Conservation (phyloP, 1,140 invertebrate genomes). For the Cotesia vestalis region DNA sequence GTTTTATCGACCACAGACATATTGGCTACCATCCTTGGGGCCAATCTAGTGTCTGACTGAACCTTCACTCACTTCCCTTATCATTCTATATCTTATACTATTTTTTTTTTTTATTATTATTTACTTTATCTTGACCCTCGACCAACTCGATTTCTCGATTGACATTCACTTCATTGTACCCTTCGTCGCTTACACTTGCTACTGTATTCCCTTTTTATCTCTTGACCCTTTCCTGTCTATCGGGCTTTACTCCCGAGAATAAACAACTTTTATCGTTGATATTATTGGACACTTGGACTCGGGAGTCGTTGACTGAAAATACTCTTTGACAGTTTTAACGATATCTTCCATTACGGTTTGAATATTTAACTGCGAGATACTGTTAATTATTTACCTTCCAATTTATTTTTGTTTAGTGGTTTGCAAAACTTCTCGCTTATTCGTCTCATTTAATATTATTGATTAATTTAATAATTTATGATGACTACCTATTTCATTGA, state of each 20-base stretch:
- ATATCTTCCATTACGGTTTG: not conserved
- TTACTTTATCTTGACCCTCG: slow-evolving; percentile 30
- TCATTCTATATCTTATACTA: slow-evolving; percentile 37
- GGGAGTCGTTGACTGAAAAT: slow-evolving; percentile 30
- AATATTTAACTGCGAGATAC: slow-evolving; percentile 37
- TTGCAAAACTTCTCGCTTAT: not conserved
- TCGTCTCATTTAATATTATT: no score
- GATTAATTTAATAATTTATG: no score
- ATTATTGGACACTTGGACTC: slow-evolving; percentile 36
- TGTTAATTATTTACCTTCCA: slow-evolving; percentile 18
- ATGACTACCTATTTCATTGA: no score
- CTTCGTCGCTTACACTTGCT: slow-evolving; percentile 30
- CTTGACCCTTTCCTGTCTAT: slow-evolving; percentile 25
- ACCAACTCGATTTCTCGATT: slow-evolving; percentile 7
- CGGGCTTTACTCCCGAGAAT: slow-evolving; percentile 46
- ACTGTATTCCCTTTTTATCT: slow-evolving; percentile 14
- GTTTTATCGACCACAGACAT: slow-evolving; percentile 56
- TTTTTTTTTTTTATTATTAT: no score
- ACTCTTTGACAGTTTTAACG: slow-evolving; percentile 47
- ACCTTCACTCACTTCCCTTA: slow-evolving; percentile 31
- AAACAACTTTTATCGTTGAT: slow-evolving; percentile 56
- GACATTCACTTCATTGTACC: slow-evolving; percentile 37
- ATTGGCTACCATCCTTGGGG: slow-evolving; percentile 48
- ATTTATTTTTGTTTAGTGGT: not conserved
- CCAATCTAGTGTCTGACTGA: slow-evolving; percentile 47